Percentiles rank a stretch among this genome's conserved stretches.
phyloP scores from a whole-genome alignment of 2,888 invertebrate species.

The Sabellastarte sp. region DNA sequence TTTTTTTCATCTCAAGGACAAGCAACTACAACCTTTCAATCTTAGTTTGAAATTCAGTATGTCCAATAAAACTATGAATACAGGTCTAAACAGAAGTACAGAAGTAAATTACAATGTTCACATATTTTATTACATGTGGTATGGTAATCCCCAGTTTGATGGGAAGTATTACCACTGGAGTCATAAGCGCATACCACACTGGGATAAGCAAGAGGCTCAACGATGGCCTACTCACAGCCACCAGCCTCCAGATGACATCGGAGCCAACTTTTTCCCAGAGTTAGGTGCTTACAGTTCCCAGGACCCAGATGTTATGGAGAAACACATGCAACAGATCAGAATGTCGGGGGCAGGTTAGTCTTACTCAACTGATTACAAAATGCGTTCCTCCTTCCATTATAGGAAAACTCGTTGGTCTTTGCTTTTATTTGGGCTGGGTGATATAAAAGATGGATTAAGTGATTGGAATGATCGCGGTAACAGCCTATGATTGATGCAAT shows the following conservation, averaged over 20 bases:
- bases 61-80: not conserved
- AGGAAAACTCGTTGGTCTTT: too few species aligned
- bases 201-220: constrained; percentile 54
- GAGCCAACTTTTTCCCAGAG: constrained; percentile 63
- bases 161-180: constrained; percentile 59
- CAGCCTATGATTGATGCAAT: too few species aligned
- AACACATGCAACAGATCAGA: constrained; percentile 67
- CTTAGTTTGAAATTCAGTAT: too few species aligned
- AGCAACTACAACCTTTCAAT: not conserved
- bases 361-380: too few species aligned
- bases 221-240: constrained; percentile 63
- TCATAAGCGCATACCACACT: constrained; percentile 55
- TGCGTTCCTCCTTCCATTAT: too few species aligned
- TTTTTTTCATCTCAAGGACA: not conserved
- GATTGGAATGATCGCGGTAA: too few species aligned
- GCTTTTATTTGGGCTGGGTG: too few species aligned
- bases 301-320: constrained; percentile 62
- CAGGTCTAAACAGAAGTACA: not conserved
- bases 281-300: constrained; percentile 65
- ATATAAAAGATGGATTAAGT: too few species aligned
- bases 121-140: constrained; percentile 62
- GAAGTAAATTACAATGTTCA: constrained; percentile 51
- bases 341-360: constrained; percentile 63
- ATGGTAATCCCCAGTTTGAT: constrained; percentile 49
- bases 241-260: constrained; percentile 64